Percentiles rank a stretch among this genome's conserved stretches.
phyloP scores from a whole-genome alignment of 2,113 vertebrate genomes.

The Amphiprion ocellaris region DNA sequence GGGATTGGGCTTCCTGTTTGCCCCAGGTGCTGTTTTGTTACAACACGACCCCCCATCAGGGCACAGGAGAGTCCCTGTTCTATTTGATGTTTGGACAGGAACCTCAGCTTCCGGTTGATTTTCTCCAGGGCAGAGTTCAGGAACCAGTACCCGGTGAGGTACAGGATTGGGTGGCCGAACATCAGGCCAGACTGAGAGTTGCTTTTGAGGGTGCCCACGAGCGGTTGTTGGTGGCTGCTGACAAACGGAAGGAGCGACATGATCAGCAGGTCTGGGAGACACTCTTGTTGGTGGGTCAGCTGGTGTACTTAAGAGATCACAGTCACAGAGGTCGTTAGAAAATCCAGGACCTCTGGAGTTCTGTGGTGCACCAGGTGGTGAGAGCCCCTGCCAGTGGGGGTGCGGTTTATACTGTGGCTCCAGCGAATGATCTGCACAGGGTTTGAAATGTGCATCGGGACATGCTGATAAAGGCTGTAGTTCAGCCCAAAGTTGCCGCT shows the following conservation, averaged over 20 bases:
- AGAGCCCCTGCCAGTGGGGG: too few species aligned
- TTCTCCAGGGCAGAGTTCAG: constrained; percentile 9
- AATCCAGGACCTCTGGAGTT: too few species aligned
- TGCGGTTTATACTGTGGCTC: too few species aligned
- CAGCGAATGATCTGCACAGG: too few species aligned
- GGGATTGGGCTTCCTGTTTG: constrained; percentile 10
- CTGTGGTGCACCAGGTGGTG: too few species aligned
- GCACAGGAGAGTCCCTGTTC: constrained; percentile 5
- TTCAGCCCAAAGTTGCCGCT: too few species aligned
- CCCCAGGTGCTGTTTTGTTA: constrained; percentile 15
- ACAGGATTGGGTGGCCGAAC: constrained; percentile 35
- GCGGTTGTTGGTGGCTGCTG: neutral
- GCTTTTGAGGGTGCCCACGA: neutral
- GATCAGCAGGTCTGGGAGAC: neutral
- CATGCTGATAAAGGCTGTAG: too few species aligned
- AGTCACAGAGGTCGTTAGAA: too few species aligned
- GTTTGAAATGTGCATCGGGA: too few species aligned
- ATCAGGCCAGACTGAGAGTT: neutral
- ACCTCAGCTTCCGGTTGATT: constrained; percentile 9
- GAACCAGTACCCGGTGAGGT: neutral
- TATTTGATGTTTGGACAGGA: constrained; percentile 30
- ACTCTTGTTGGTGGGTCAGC: neutral
- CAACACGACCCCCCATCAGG: constrained; percentile 22
- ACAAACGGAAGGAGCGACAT: neutral
- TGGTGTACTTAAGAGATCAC: neutral